A percentile compares a stretch with the other conserved stretches of the same genome.
phyloP scores from a whole-genome alignment of 2,113 vertebrate genomes.

The Sylvicapra grimmia region DNA sequence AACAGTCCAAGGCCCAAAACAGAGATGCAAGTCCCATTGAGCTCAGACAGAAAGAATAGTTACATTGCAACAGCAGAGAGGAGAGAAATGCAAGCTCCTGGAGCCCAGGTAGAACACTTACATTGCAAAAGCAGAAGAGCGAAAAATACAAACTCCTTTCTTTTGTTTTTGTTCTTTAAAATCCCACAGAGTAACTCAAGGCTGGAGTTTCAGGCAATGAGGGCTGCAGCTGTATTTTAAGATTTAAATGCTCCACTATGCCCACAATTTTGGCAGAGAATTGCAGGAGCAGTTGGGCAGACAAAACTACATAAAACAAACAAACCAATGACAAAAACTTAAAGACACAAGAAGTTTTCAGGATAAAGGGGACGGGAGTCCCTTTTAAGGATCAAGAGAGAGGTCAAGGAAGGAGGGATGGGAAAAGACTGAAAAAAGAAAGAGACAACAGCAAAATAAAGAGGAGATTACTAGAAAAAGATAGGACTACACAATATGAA shows the following conservation, averaged over 20 bases:
- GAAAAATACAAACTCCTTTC: background rate
- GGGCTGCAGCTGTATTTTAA: background rate
- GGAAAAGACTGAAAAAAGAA: background rate
- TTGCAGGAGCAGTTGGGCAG: background rate
- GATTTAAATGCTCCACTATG: background rate
- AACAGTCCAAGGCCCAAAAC: background rate
- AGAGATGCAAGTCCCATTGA: background rate
- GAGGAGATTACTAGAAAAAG: background rate
- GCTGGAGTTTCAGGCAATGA: background rate
- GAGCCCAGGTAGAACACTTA: background rate
- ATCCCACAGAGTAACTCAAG: background rate
- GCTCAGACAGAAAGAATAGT: background rate
- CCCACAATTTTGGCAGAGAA: background rate
- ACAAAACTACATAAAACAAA: background rate
- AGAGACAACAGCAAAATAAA: background rate
- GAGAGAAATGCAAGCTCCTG: background rate
- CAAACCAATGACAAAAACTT: background rate
- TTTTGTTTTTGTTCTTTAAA: background rate
- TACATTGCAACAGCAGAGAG: background rate
- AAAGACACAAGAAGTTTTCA: background rate
- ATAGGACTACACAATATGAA: background rate
- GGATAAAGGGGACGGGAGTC: background rate
- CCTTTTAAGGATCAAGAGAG: background rate
- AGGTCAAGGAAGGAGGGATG: background rate
- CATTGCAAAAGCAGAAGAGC: background rate